These are phyloP conservation scores for Geococcyx californianus DNA, from an alignment of 2,113 vertebrate genomes.

Conservation along the genomic window DNA sequence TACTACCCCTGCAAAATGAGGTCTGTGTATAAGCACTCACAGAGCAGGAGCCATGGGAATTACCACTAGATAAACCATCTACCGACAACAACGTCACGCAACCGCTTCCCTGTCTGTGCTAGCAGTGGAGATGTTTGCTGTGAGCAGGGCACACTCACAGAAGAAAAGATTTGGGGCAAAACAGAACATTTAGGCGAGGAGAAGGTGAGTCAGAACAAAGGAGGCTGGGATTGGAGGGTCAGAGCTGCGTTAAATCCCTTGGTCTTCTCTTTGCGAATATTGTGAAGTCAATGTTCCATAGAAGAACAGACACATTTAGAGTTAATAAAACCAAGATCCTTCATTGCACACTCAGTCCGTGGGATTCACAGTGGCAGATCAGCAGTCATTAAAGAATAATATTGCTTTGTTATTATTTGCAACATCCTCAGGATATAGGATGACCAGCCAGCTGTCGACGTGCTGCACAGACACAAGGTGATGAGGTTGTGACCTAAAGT, in stretches of 20 bases:
- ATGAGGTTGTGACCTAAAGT: background rate
- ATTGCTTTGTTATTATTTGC: background rate
- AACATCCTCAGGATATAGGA: background rate
- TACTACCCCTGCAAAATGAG: slow-evolving; percentile 71
- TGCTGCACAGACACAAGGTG: background rate
- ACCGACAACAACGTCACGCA: background rate
- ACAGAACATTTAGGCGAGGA: background rate
- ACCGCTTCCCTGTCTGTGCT: background rate
- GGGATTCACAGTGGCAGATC: background rate
- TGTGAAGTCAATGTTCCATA: background rate
- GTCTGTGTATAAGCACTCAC: slow-evolving; percentile 69
- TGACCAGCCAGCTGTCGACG: accelerated
- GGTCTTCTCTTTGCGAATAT: background rate
- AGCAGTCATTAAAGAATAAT: background rate
- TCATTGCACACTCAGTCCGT: background rate
- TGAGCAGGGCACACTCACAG: background rate
- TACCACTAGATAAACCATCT: slow-evolving; percentile 43
- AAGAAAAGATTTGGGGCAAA: background rate
- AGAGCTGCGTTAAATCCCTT: background rate
- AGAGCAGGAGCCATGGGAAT: slow-evolving; percentile 62
- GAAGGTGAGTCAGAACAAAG: background rate
- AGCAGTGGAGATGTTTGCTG: background rate
- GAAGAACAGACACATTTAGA: background rate
- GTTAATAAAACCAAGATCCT: background rate
- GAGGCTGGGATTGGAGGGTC: background rate